phyloP scores from a whole-genome alignment of 2,113 vertebrate genomes.

The Sinocyclocheilus grahami region DNA sequence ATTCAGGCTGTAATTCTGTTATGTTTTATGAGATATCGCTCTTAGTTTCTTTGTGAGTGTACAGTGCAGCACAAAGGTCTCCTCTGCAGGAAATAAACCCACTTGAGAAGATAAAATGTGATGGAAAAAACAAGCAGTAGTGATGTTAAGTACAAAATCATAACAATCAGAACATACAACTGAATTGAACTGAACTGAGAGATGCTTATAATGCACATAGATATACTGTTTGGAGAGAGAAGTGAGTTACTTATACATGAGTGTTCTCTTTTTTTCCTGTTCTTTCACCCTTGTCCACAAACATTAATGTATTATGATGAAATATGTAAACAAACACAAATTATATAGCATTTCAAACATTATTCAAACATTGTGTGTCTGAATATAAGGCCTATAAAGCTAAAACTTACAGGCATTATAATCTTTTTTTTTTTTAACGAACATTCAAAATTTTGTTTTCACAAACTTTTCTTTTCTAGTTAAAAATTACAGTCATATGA shows the following conservation, averaged over 20 bases:
- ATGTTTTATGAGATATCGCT: constrained; percentile 46
- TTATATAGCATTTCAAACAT: neutral
- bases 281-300: neutral
- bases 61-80: constrained; percentile 8
- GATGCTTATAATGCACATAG: neutral
- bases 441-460: neutral
- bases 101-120: constrained; percentile 11
- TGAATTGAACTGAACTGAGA: neutral
- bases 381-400: neutral
- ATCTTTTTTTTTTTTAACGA: neutral
- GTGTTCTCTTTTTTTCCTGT: neutral
- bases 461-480: neutral
- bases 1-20: constrained; percentile 43
- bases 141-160: constrained; percentile 8
- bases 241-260: neutral
- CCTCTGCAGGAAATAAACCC: neutral
- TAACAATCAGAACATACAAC: neutral
- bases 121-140: neutral
- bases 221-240: neutral
- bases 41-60: constrained; percentile 49
- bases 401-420: neutral
- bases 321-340: neutral
- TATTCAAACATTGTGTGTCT: neutral
- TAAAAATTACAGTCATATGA: neutral
- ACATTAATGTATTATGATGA: neutral